Base-by-base conservation (phyloP, 1,140 invertebrate species). In the Paraescarpia echinospica region DNA sequence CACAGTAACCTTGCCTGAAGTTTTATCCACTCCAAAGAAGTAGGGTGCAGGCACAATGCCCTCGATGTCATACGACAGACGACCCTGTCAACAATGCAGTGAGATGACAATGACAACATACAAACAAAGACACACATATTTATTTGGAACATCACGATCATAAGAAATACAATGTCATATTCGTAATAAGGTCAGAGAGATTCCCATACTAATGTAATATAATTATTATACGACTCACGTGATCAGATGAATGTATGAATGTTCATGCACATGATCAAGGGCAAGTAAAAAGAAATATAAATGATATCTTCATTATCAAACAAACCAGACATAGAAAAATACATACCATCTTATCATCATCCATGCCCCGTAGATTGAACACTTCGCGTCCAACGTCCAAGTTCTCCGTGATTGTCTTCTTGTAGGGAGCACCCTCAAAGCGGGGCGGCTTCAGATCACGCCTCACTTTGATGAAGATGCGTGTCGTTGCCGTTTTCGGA, bases 1-100 rank as follows among this genome's bases (percentile, higher is more conserved):
- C 34, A 91, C 34, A 89, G 31, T 92, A 5, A 93, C 51, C 27
- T 92, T 34, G 27, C 92, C 92, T n/a, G 92, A 41, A 1, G 91
- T 51, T 35, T 92, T 31, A n/a, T 41, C 5, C 33, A 93, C 59
- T 31, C 22, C 91, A 34, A 93, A 93, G 90, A 91, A 93, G 90
- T 93, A 93, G n/a, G 92, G 92, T 1, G 92, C 92, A 59, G 92
- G 92, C 31, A 93, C 91, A 35, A 93, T 93, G 90, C 92, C 92
- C 18, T 35, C 34, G 5, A 93, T 77, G 33, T 35, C 89, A 93
- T 91, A 93, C 18, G 18, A 31, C 92, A 93, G 9, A 9, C n/a
- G 22, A 33, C 92, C 92, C 92, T 93, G 77, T 27, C 91, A 92
- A 48, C 22, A 33, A 31, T 77, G 27, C 9, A 77, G 59, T 77